Base-by-base conservation (phyloP, 2,797 vertebrate species). In the Anableps anableps region DNA sequence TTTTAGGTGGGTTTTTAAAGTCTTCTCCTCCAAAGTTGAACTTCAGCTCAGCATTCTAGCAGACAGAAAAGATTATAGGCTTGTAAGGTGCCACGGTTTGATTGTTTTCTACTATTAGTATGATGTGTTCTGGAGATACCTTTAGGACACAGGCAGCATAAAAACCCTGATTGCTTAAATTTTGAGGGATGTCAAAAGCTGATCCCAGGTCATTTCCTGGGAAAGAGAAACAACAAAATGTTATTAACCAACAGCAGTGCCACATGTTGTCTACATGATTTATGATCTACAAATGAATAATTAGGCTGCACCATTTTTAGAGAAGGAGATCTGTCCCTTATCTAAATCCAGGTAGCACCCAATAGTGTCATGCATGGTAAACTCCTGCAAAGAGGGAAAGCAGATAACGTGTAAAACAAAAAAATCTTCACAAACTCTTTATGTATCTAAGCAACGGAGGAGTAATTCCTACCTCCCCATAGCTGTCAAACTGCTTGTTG, bases 401-500 rank as follows among this genome's bases (percentile, higher is more conserved):
- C 34, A 10, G 68, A 4, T 62, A 1, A 10, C 23, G 41, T 55
- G 0, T 53, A 68, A 21, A 41, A 41, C 9, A 68, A 68, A 81
- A 85, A 72, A 0, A 55, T 45, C 10, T 19, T 43, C 19, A 55
- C 9, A 48, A 68, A 9, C 16, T 48, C 1, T 73, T 78, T 60
- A 31, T 29, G 58, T 7, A 7, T 80, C 3, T 36, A 50, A 83
- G 50, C 66, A 43, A n/a, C 10, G 1, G 6, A 6, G 6, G 13
- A 64, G 21, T 58, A 48, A 51, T 9, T 0, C 1, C 92, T 89
- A 99, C 99, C 97, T 99, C 98, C 88, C 99, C 98, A 2, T 99
- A 99, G 91, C 97, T 99, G 93, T 99, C 99, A 95, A 99, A 99
- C 75, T 99, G 99, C 83, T 99, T 99, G 90, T 99, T 99, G 90